These are phyloP conservation scores for Drosophila phalerata DNA, from an alignment of 2,888 invertebrate species.

Conservation along the genomic window DNA sequence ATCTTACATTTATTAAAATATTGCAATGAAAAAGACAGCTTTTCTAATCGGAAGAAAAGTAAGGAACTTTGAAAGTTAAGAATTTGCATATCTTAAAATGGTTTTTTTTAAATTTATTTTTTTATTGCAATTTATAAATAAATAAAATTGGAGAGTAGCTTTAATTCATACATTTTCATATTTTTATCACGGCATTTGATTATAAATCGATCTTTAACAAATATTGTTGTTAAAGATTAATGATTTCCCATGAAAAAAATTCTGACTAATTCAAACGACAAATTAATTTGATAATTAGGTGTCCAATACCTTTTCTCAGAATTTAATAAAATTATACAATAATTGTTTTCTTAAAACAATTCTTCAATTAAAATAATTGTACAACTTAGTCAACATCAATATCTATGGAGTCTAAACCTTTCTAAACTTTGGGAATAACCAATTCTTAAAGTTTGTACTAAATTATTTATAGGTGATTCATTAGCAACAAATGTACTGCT, in stretches of 20 bases:
- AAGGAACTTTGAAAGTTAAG: background rate
- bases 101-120: background rate
- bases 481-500: background rate
- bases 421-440: background rate
- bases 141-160: too few species aligned
- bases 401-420: background rate
- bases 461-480: constrained; percentile 2
- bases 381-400: background rate
- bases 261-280: too few species aligned
- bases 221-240: too few species aligned
- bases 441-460: background rate
- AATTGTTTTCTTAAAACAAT: background rate
- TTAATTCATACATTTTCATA: too few species aligned
- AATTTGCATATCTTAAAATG: background rate
- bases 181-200: too few species aligned
- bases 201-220: too few species aligned
- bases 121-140: background rate
- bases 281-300: too few species aligned
- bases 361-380: background rate
- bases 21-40: background rate
- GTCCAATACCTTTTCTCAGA: background rate
- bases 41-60: background rate
- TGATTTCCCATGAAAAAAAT: too few species aligned
- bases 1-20: background rate
- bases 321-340: background rate